Percentiles rank a stretch among this genome's conserved stretches.
These are phyloP conservation scores for Melinopterus prodromus DNA, from an alignment of 2,888 invertebrate genomes.

Conservation along the genomic window DNA sequence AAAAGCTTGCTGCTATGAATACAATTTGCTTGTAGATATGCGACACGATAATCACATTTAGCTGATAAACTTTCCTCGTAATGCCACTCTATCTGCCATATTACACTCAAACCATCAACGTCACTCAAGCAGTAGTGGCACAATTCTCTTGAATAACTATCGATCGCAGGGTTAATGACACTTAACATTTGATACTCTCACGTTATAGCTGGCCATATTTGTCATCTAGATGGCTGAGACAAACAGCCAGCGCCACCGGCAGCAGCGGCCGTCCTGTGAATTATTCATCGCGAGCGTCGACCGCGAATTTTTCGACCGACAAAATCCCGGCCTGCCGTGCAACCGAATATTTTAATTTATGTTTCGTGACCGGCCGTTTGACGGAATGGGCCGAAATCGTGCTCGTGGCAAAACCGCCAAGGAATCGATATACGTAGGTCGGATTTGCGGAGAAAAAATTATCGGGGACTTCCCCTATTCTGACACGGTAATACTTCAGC, in stretches of 20 bases:
- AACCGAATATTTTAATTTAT: constrained; percentile 4
- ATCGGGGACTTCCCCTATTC: background rate
- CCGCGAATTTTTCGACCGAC: background rate
- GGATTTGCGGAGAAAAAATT: background rate
- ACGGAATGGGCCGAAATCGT: background rate
- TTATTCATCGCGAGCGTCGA: background rate
- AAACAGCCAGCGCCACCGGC: background rate
- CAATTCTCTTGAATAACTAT: constrained; percentile 19
- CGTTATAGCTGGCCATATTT: constrained; percentile 23
- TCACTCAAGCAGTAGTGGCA: constrained; percentile 15
- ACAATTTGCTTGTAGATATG: too few species aligned
- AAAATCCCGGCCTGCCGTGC: background rate
- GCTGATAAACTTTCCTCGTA: background rate
- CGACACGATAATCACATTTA: too few species aligned
- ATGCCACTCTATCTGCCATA: background rate
- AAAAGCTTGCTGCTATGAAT: too few species aligned
- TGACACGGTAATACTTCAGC: background rate
- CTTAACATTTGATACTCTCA: constrained; percentile 29
- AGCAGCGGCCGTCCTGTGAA: background rate
- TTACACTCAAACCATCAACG: background rate
- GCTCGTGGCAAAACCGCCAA: background rate
- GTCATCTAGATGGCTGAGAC: constrained; percentile 20
- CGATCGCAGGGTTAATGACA: constrained; percentile 28
- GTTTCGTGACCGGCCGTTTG: background rate
- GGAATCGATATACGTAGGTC: background rate